These are phyloP conservation scores for Orthosia cruda DNA, from an alignment of 2,888 invertebrate species.

Conservation along the genomic window DNA sequence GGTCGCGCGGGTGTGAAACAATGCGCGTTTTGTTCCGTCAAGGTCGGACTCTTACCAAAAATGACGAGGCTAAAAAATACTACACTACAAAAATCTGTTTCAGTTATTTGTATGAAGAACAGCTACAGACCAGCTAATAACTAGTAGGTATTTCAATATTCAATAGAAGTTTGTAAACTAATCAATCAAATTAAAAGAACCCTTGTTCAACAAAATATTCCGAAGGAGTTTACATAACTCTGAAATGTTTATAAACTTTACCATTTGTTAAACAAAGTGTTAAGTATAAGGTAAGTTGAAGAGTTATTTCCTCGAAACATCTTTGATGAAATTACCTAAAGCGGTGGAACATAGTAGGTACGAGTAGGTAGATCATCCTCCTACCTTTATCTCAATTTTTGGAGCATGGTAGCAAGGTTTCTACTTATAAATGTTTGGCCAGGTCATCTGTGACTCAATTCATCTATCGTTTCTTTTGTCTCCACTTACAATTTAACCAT, in stretches of 20 bases:
- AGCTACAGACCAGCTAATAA: not conserved
- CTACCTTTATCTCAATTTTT: not conserved
- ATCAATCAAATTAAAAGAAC: constrained; percentile 31
- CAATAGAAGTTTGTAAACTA: constrained; percentile 31
- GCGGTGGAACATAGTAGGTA: not conserved
- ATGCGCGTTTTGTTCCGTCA: too few relatives aligned
- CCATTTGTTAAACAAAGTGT: constrained; percentile 57
- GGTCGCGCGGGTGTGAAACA: too few relatives aligned
- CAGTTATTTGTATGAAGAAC: not conserved
- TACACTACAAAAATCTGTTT: not conserved
- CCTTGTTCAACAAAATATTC: constrained; percentile 35
- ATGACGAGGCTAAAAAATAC: too few relatives aligned
- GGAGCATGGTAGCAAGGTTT: not conserved
- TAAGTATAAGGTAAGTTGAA: constrained; percentile 48
- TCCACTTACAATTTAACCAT: too few relatives aligned
- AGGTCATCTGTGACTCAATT: not conserved
- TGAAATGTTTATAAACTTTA: constrained; percentile 48
- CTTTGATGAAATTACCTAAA: constrained; percentile 48
- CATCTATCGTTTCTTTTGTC: not conserved
- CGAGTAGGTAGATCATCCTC: not conserved
- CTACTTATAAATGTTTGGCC: not conserved
- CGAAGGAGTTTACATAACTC: constrained; percentile 32
- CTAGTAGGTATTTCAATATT: constrained; percentile 9
- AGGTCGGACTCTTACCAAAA: too few relatives aligned
- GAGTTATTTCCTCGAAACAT: constrained; percentile 33